Evolutionary conservation across 2,797 vertebrate genomes (phyloP).

Genomic region (Onychomys arenicola): DNA sequence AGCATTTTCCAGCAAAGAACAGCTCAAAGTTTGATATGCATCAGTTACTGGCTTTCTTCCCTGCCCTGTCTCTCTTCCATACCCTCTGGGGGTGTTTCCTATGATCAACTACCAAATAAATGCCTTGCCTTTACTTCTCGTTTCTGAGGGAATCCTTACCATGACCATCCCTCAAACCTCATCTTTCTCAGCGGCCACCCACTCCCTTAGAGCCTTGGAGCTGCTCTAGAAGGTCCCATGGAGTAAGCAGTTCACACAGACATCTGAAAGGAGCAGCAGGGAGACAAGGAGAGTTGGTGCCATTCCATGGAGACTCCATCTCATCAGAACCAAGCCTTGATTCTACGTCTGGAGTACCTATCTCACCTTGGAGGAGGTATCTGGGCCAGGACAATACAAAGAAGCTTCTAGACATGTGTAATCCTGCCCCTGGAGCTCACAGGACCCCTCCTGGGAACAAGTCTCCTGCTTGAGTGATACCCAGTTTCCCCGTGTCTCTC

Average conservation of each 20-base stretch:
- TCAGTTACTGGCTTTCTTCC: not conserved
- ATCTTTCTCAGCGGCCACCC: not conserved
- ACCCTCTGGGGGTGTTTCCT: not conserved
- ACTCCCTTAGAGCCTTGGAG: not conserved
- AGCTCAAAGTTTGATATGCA: not conserved
- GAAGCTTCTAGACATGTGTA: not conserved
- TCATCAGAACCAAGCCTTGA: not conserved
- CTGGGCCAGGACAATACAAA: not conserved
- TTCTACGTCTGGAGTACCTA: not conserved
- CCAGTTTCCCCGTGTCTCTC: not conserved
- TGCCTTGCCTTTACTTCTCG: not conserved
- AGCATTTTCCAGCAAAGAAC: not conserved
- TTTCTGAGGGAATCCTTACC: not conserved
- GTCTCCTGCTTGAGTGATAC: not conserved
- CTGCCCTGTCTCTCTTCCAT: not conserved
- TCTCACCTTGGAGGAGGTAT: not conserved
- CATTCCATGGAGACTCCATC: not conserved
- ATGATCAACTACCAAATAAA: constrained; percentile 20
- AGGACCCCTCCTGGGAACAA: not conserved
- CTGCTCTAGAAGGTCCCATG: not conserved
- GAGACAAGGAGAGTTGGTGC: not conserved
- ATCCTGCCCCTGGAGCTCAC: not conserved
- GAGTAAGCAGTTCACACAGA: not conserved
- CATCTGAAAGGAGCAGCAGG: not conserved
- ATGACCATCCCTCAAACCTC: not conserved